Evolutionary conservation across 1,140 invertebrate species (phyloP).

Genomic region (Panagrolaimus sp.): DNA sequence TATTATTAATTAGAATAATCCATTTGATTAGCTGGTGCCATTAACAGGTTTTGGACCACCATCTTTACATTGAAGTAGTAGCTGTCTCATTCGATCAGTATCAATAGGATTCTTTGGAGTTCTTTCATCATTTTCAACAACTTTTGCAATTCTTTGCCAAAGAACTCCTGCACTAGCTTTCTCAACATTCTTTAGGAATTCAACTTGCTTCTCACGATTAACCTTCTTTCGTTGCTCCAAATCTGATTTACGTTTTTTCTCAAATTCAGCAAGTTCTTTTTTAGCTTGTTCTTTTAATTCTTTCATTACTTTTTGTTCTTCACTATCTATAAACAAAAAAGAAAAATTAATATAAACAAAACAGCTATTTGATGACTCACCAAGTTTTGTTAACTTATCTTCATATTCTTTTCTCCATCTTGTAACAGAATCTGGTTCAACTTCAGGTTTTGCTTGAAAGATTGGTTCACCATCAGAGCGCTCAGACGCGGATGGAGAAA

Average conservation of each 20-base stretch:
- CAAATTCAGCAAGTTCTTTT: conserved; percentile 3
- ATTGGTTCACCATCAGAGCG: neutral
- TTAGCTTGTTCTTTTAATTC: neutral
- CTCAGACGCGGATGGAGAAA: neutral
- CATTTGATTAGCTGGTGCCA: no score
- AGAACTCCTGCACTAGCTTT: neutral
- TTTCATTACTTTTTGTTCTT: neutral
- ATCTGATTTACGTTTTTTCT: neutral
- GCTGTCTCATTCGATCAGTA: conserved; percentile 7
- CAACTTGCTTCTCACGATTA: conserved; percentile 8
- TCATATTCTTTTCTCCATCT: conserved; percentile 6
- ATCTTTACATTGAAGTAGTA: conserved; percentile 3
- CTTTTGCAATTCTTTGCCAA: conserved; percentile 6
- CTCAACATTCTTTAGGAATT: conserved; percentile 12
- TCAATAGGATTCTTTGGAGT: neutral
- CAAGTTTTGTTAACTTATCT: conserved; percentile 1
- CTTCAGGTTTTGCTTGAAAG: neutral
- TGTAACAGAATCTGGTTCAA: neutral
- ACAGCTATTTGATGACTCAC: neutral
- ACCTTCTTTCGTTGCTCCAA: neutral
- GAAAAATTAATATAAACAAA: neutral
- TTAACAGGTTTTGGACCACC: neutral
- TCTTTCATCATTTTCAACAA: conserved; percentile 1
- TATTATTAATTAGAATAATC: no score
- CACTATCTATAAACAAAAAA: neutral